Conservation (phyloP, 2,797 vertebrate genomes). For the Ctenopoma multispine region DNA sequence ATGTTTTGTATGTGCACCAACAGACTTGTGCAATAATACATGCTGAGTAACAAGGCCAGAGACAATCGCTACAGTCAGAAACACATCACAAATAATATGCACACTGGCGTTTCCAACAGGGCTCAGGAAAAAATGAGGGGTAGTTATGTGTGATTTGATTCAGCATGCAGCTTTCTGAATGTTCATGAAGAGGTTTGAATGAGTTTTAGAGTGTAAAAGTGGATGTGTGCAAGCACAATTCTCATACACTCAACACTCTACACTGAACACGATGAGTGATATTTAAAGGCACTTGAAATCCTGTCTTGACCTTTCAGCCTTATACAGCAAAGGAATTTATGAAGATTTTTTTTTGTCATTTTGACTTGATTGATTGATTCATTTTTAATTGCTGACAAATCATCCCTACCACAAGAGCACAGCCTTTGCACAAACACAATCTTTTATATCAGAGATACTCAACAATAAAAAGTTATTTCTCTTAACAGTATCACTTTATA, state of each 20-base stretch:
- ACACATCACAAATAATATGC: background rate
- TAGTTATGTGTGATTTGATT: conserved; percentile 14
- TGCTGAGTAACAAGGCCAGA: conserved; percentile 17
- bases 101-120: background rate
- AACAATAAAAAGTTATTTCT: background rate
- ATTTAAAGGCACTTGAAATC: background rate
- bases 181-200: conserved; percentile 22
- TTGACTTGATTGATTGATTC: background rate
- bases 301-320: background rate
- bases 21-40: background rate
- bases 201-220: conserved; percentile 29
- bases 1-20: conserved; percentile 11
- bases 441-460: background rate
- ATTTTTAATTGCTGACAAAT: conserved; percentile 11
- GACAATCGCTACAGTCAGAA: conserved; percentile 18
- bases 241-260: too few species aligned
- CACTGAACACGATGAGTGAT: background rate
- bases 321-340: background rate
- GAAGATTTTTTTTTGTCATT: conserved; percentile 1
- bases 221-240: conserved; percentile 1
- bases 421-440: background rate
- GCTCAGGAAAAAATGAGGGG: conserved; percentile 18
- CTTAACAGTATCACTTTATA: too few species aligned
- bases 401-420: background rate
- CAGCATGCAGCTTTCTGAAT: conserved; percentile 25